Conservation (phyloP, 1,140 invertebrate genomes). For the Nasonia giraulti region DNA sequence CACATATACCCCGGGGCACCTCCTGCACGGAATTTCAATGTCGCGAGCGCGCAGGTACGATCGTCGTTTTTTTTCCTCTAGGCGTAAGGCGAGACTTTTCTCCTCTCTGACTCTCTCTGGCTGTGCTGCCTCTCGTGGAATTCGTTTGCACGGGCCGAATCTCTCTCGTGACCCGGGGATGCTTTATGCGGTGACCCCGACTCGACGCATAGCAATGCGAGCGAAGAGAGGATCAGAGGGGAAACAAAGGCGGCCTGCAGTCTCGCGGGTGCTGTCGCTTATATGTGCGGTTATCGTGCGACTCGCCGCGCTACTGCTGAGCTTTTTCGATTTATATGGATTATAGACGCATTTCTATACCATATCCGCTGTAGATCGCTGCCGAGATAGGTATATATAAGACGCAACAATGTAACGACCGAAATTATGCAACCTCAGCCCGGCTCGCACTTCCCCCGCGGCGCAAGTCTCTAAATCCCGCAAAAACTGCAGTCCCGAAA, state of each 20-base stretch:
- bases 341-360: too few relatives aligned
- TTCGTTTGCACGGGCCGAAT: conserved; percentile 53
- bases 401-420: too few relatives aligned
- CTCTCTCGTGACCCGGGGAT: conserved; percentile 59
- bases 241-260: conserved; percentile 39
- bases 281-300: too few relatives aligned
- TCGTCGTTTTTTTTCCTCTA: conserved; percentile 30
- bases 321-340: too few relatives aligned
- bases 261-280: not conserved
- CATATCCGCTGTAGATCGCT: too few relatives aligned
- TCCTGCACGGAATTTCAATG: conserved; percentile 58
- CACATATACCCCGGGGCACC: not conserved
- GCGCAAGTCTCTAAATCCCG: not conserved
- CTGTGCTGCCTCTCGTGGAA: conserved; percentile 51
- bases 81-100: not conserved
- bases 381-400: too few relatives aligned
- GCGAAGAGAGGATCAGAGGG: conserved; percentile 24
- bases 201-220: conserved; percentile 64
- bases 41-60: conserved; percentile 35
- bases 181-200: conserved; percentile 65
- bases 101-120: not conserved
- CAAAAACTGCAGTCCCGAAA: not conserved
- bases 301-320: too few relatives aligned
- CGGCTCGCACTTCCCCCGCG: not conserved
- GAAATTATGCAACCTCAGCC: not conserved